Conservation (phyloP, 2,888 invertebrate species). For the Rhimphoctona megacephalus region DNA sequence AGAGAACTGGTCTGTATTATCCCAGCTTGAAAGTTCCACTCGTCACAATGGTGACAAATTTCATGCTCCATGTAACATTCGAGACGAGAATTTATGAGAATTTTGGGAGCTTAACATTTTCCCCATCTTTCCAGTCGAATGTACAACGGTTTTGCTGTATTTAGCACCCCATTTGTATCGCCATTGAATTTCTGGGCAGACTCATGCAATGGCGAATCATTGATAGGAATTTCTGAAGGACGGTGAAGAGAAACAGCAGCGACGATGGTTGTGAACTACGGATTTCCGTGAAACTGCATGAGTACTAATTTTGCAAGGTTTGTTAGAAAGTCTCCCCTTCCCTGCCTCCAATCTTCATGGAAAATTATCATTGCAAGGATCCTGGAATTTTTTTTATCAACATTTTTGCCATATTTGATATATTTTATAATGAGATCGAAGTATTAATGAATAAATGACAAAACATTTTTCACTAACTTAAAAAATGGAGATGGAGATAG, state of each 20-base stretch:
- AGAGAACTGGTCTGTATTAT: slow-evolving; percentile 80
- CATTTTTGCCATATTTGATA: neutral
- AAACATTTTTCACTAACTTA: too few species aligned
- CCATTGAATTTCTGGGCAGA: slow-evolving; percentile 2
- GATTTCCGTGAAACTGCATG: neutral
- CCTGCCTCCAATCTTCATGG: too few species aligned
- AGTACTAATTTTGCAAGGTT: slow-evolving; percentile 36
- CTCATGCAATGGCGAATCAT: neutral
- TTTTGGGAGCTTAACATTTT: slow-evolving; percentile 30
- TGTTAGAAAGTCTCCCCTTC: neutral
- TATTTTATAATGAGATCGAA: neutral
- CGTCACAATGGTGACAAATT: slow-evolving; percentile 83
- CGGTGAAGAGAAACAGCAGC: neutral
- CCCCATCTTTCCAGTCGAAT: slow-evolving; percentile 30
- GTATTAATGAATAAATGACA: neutral
- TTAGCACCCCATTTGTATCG: neutral
- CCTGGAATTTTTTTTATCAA: neutral
- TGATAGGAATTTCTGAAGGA: slow-evolving; percentile 7
- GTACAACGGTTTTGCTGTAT: slow-evolving; percentile 26
- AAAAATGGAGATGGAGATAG: too few species aligned
- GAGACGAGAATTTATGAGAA: slow-evolving; percentile 67
- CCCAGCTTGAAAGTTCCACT: slow-evolving; percentile 77
- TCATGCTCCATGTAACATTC: slow-evolving; percentile 80
- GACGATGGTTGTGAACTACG: slow-evolving; percentile 1
- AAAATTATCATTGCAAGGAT: neutral